phyloP scores from a whole-genome alignment of 2,797 vertebrate species.

The Myiotriccus ornatus region DNA sequence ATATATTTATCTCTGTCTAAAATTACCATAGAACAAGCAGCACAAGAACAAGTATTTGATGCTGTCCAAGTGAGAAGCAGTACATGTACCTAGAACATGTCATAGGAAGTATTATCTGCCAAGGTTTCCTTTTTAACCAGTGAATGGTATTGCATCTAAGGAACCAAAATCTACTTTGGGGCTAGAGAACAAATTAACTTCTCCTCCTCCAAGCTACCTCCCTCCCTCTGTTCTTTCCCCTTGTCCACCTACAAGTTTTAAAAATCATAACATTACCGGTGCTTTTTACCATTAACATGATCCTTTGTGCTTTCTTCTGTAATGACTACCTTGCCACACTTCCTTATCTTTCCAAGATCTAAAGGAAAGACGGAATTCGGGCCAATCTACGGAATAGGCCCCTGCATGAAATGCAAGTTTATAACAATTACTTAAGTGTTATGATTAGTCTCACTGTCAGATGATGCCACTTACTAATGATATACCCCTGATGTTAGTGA shows the following conservation, averaged over 20 bases:
- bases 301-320: not conserved
- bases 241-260: not conserved
- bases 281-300: not conserved
- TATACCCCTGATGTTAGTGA: not conserved
- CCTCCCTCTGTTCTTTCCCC: not conserved
- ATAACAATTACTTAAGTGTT: not conserved
- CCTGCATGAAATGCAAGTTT: not conserved
- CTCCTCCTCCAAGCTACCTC: not conserved
- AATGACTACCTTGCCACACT: not conserved
- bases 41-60: not conserved
- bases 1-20: not conserved
- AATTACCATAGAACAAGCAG: not conserved
- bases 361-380: not conserved
- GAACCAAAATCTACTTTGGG: not conserved
- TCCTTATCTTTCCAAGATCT: not conserved
- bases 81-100: not conserved
- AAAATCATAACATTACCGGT: not conserved
- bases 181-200: not conserved
- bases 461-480: not conserved
- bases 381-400: not conserved
- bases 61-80: not conserved
- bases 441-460: not conserved
- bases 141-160: not conserved
- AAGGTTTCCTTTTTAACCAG: not conserved
- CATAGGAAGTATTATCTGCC: not conserved